Evolutionary conservation across 1,140 invertebrate genomes (phyloP).

Genomic region (Pteromalus puparum): DNA sequence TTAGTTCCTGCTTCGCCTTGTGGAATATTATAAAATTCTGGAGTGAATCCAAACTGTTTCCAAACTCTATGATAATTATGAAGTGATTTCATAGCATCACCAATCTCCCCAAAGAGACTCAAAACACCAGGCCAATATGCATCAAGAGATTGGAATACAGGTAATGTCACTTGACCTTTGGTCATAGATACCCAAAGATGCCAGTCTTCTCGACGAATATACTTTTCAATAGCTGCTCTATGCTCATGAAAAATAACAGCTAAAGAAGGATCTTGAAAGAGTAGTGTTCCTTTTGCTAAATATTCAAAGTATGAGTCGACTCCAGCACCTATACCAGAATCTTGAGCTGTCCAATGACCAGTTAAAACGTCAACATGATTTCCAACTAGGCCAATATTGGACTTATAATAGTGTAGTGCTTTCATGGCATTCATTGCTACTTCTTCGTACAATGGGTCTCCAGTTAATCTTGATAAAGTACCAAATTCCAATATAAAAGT

Average conservation of each 20-base stretch:
- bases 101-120: conserved; percentile 90
- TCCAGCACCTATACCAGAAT: conserved; percentile 94
- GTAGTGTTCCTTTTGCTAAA: conserved; percentile 93
- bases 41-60: conserved; percentile 97
- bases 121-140: conserved; percentile 98
- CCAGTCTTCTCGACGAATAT: conserved; percentile 95
- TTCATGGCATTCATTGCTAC: conserved; percentile 94
- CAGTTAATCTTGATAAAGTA: conserved; percentile 94
- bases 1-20: conserved; percentile 88
- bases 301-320: conserved; percentile 99
- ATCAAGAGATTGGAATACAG: conserved; percentile 98
- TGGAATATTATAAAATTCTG: conserved; percentile 97
- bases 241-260: conserved; percentile 94
- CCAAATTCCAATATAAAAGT: conserved; percentile 99
- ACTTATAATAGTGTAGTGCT: conserved; percentile 89
- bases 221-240: conserved; percentile 88
- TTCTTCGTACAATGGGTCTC: conserved; percentile 95
- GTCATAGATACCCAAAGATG: conserved; percentile 98
- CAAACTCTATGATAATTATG: conserved; percentile 97
- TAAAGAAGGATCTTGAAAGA: conserved; percentile 89
- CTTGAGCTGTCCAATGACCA: conserved; percentile 97
- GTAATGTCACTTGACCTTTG: conserved; percentile 95
- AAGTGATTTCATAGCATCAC: conserved; percentile 92
- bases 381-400: conserved; percentile 93
- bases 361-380: conserved; percentile 98